Conservation (phyloP, 92 coral and sea anemone species). For the Palythoa grandiflora region DNA sequence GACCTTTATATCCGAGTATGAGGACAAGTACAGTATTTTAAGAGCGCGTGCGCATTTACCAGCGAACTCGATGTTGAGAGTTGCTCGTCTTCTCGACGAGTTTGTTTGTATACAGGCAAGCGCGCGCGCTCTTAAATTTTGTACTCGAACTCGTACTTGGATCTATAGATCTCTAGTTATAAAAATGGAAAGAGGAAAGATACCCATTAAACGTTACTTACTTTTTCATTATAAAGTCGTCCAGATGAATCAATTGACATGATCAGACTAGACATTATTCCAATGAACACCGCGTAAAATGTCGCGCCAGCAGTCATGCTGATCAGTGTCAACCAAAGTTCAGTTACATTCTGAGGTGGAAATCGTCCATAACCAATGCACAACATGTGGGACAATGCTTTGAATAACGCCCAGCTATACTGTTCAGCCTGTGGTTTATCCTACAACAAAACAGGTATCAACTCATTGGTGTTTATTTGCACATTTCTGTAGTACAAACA, state of each 20-base stretch:
- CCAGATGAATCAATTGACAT: conserved; percentile 99
- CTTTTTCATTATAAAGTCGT: conserved; percentile 96
- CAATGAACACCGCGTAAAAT: conserved; percentile 97
- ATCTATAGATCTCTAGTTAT: too few relatives aligned
- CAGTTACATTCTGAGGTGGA: conserved; percentile 92
- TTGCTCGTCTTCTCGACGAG: too few relatives aligned
- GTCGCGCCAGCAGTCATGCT: conserved; percentile 99
- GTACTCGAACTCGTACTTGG: too few relatives aligned
- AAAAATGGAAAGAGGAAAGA: too few relatives aligned
- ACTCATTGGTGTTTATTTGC: background rate
- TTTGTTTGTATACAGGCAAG: too few relatives aligned
- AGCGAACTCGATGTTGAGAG: too few relatives aligned
- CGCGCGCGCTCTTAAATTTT: too few relatives aligned
- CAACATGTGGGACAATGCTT: conserved; percentile 98
- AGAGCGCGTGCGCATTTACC: too few relatives aligned
- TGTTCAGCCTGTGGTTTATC: conserved; percentile 78
- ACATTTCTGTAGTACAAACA: too few relatives aligned
- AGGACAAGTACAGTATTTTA: too few relatives aligned
- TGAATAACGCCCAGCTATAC: conserved; percentile 98
- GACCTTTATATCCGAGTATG: too few relatives aligned
- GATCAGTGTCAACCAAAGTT: conserved; percentile 90
- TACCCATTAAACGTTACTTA: conserved; percentile 27
- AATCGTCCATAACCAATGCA: conserved; percentile 98
- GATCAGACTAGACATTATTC: conserved; percentile 96
- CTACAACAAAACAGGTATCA: conserved; percentile 40